Evolutionary conservation across 2,888 invertebrate genomes (phyloP), one percentile per base, ranked within the genome.

Genomic region (Ferdinandea cuprea): DNA sequence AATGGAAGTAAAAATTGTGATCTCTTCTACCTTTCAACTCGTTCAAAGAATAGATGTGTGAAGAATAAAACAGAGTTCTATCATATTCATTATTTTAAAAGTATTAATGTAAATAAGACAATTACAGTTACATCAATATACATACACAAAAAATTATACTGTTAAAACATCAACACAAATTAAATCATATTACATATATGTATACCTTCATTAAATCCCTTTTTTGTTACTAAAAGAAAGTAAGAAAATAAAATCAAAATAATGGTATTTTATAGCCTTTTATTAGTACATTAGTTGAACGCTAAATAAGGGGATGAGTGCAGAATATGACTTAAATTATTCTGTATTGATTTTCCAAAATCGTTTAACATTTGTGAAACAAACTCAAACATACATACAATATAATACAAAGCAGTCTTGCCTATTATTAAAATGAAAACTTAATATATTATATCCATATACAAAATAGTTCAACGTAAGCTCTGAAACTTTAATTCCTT

Each of bases 1-100:
- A 66, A 68, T 56, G 15, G 13, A 46, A 56, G 40, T 37, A 58
- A 40, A 69, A 71, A 58, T 59, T 71, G 69, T 71, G 69, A 58
- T 71, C 69, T 71, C 69, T 68, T 68, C 54, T 21, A 54, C 40
- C 17, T 17, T 58, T 50, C 35, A 56, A 59, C 25, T 17, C 19
- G 37, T 69, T 69, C 46, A 56, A 69, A 56, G 40, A 19, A 48
- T 48, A 13, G 5, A 54, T 44, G n/a, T 68, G 69, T 17, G 46
- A 58, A 56, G 32, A 50, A 19, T 28, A 56, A 15, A 54, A 40
- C n/a, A 37, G 46, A 66, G 11, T 35, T 46, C 15, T 58, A 48
- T 54, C 30, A 54, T 54, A 44, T 68, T 48, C 58, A 69, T 17
- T 4, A 46, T 69, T 13, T 32, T 4, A 46, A 46, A 44, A 54